Percentiles rank a stretch among this genome's conserved stretches.
phyloP scores from a whole-genome alignment of 1,140 invertebrate species.

The Mizuhopecten yessoensis region DNA sequence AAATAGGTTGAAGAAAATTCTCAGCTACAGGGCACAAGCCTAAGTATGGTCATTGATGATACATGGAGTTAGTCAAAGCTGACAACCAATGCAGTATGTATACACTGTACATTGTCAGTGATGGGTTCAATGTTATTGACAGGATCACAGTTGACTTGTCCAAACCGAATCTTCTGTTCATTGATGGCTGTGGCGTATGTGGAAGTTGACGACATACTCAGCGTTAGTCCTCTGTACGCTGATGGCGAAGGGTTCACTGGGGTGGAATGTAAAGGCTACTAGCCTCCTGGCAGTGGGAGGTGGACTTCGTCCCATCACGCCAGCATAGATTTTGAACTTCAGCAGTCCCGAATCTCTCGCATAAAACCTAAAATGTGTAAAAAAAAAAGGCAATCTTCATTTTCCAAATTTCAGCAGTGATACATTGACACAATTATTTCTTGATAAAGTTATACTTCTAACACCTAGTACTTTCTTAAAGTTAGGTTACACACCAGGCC shows the following conservation, averaged over 20 bases:
- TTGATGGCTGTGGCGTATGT: conserved; percentile 85
- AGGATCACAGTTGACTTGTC: conserved; percentile 97
- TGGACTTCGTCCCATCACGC: conserved; percentile 86
- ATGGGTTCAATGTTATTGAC: conserved; percentile 96
- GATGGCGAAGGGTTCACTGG: conserved; percentile 97
- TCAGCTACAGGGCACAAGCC: no score
- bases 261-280: conserved; percentile 99
- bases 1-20: no score
- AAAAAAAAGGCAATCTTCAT: no score
- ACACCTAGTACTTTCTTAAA: no score
- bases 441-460: no score
- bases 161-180: conserved; percentile 90
- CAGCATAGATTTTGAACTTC: conserved; percentile 94
- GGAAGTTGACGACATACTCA: conserved; percentile 98
- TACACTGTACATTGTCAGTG: conserved; percentile 89
- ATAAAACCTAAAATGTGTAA: conserved; percentile 89
- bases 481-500: no score
- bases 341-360: conserved; percentile 93
- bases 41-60: no score
- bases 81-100: no score
- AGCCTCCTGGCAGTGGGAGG: conserved; percentile 88
- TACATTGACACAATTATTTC: no score
- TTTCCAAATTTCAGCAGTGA: no score
- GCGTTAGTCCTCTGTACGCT: conserved; percentile 97
- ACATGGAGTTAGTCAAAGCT: no score